Evolutionary conservation across 2,113 vertebrate species (phyloP).

Genomic region (Gavialis gangeticus): DNA sequence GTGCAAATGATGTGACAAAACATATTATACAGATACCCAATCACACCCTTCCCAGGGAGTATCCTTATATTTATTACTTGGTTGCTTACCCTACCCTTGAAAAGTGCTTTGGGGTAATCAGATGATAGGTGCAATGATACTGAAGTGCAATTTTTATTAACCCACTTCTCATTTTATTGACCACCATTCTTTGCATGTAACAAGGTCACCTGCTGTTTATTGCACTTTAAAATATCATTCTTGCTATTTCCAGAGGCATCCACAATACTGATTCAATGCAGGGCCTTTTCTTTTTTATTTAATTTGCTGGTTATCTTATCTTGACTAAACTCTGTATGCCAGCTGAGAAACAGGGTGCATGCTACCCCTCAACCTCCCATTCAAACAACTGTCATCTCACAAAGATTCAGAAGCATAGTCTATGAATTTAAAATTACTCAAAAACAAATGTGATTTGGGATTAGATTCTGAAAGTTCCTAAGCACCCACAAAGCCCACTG

Average conservation of each 20-base stretch:
- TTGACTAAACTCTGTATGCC: background rate
- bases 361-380: background rate
- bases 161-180: background rate
- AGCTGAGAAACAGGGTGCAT: background rate
- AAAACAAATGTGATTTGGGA: background rate
- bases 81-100: background rate
- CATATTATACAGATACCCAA: background rate
- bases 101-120: background rate
- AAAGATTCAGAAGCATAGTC: background rate
- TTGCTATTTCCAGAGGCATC: background rate
- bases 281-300: background rate
- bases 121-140: background rate
- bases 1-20: background rate
- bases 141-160: background rate
- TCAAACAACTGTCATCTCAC: background rate
- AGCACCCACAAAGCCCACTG: background rate
- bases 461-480: fast-evolving
- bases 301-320: background rate
- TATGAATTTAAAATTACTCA: background rate
- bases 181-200: background rate
- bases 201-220: background rate
- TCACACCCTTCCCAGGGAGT: background rate
- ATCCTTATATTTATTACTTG: background rate
- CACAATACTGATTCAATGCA: no score
- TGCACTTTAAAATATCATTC: background rate